Evolutionary conservation across 2,888 invertebrate genomes (phyloP).

Genomic region (Diaphora mendica): DNA sequence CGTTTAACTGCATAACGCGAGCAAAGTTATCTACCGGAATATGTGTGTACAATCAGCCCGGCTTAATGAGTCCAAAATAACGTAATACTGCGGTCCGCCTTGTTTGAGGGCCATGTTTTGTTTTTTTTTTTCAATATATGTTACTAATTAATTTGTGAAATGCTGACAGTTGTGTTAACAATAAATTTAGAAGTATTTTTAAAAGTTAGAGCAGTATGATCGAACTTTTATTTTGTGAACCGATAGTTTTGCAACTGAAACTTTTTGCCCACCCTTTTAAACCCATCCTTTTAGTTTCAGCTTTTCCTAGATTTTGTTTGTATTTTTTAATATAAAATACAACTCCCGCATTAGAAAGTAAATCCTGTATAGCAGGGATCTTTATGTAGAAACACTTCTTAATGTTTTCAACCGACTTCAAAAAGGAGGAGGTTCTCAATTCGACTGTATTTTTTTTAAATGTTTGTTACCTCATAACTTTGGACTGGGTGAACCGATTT

Average conservation of each 20-base stretch:
- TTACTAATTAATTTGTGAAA: constrained; percentile 50
- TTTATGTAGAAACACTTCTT: too few relatives aligned
- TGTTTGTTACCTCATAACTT: too few relatives aligned
- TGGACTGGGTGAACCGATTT: too few relatives aligned
- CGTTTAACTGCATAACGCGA: constrained; percentile 75
- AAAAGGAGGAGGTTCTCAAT: too few relatives aligned
- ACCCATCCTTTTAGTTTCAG: neutral
- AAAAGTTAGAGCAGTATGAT: neutral
- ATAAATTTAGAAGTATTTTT: neutral
- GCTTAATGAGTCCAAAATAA: constrained; percentile 77
- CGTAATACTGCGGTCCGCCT: constrained; percentile 56
- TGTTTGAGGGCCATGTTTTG: constrained; percentile 53
- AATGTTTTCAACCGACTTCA: too few relatives aligned
- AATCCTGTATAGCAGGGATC: too few relatives aligned
- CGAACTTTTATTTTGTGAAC: neutral
- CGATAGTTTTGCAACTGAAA: neutral
- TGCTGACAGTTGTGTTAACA: neutral
- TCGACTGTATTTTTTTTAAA: too few relatives aligned
- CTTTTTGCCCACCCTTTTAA: neutral
- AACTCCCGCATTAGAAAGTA: too few relatives aligned
- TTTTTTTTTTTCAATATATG: constrained; percentile 57
- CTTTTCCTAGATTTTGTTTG: too few relatives aligned
- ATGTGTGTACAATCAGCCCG: constrained; percentile 73
- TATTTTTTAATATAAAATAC: too few relatives aligned
- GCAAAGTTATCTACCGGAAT: constrained; percentile 72